Evolutionary conservation across 2,113 vertebrate genomes (phyloP).

Genomic region (Donacobius atricapilla): DNA sequence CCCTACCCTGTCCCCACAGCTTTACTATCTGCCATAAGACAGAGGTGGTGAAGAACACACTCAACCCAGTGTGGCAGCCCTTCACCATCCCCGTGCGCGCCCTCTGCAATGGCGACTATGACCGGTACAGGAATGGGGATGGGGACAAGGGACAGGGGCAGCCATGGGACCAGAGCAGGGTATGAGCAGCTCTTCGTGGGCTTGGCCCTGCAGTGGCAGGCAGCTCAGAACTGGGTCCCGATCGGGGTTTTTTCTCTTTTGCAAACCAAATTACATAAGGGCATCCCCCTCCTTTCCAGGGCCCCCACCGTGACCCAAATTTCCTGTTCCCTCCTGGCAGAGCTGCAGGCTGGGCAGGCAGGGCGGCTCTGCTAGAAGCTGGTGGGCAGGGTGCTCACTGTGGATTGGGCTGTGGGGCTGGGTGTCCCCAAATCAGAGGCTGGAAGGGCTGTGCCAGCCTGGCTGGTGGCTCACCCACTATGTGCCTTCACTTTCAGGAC

Average conservation of each 20-base stretch:
- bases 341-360: not conserved
- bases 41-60: constrained; percentile 91
- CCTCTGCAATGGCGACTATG: constrained; percentile 95
- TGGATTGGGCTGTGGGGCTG: rapidly evolving
- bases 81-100: constrained; percentile 96
- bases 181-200: not conserved
- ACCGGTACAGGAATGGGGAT: constrained; percentile 74
- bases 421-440: not conserved
- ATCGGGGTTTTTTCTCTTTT: not conserved
- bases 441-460: not conserved
- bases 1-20: constrained; percentile 55
- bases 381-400: not conserved
- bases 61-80: constrained; percentile 95
- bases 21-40: constrained; percentile 95
- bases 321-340: not conserved
- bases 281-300: constrained; percentile 1
- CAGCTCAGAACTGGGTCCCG: not conserved
- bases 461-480: not conserved
- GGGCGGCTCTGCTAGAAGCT: not conserved
- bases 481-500: constrained; percentile 77
- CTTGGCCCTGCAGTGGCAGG: rapidly evolving
- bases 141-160: not conserved
- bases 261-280: constrained; percentile 19
- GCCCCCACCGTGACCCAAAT: constrained; percentile 31
- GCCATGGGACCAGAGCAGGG: not conserved